These are phyloP conservation scores for Papilio elwesi DNA, from an alignment of 2,888 invertebrate genomes.

Conservation along the genomic window DNA sequence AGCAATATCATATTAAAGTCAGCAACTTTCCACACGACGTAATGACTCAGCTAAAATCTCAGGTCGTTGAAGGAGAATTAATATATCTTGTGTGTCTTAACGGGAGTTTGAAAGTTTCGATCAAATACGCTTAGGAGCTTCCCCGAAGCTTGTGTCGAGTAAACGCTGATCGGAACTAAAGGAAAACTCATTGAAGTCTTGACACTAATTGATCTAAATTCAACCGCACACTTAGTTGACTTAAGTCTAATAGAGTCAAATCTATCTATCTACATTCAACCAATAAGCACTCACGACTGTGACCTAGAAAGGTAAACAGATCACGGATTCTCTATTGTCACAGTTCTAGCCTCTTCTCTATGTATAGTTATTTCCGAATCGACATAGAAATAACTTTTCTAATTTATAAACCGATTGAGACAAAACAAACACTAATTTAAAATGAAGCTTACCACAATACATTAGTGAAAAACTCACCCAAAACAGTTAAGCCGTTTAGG, in stretches of 20 bases:
- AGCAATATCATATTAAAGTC: too few relatives aligned
- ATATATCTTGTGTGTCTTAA: slow-evolving; percentile 15
- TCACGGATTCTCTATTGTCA: too few relatives aligned
- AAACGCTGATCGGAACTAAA: slow-evolving; percentile 23
- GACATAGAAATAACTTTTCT: too few relatives aligned
- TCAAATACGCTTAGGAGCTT: slow-evolving; percentile 29
- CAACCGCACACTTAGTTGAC: slow-evolving; percentile 15
- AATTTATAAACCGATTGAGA: too few relatives aligned
- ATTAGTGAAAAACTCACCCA: too few relatives aligned
- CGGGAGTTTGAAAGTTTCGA: slow-evolving; percentile 28
- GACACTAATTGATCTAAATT: slow-evolving; percentile 26
- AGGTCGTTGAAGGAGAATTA: neutral
- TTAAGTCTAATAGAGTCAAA: slow-evolving; percentile 1
- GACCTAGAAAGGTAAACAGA: too few relatives aligned
- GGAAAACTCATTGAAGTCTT: slow-evolving; percentile 20
- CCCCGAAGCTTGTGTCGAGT: slow-evolving; percentile 10
- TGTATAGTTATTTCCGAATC: too few relatives aligned
- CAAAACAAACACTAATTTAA: too few relatives aligned
- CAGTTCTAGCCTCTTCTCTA: too few relatives aligned
- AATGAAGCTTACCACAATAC: too few relatives aligned
- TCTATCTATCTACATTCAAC: neutral
- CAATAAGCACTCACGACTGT: too few relatives aligned
- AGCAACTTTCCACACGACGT: neutral
- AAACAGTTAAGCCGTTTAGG: too few relatives aligned
- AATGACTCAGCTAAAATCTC: neutral